Evolutionary conservation across 2,113 vertebrate species (phyloP), one percentile per base, ranked within the genome.

Genomic region (Cyprinus carpio): DNA sequence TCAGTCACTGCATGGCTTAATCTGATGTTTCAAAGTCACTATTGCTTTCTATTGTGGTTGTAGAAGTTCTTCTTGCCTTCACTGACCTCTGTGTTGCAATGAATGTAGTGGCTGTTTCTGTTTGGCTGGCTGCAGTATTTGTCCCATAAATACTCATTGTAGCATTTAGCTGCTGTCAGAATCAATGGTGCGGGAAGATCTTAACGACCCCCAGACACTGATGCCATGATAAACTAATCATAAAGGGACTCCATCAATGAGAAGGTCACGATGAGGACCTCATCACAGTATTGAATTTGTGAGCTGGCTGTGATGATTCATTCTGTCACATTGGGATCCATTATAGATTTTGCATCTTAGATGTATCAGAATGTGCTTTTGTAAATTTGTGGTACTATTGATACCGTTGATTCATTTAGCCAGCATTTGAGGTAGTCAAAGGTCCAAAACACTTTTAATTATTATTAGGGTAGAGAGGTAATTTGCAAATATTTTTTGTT

Each of bases 151-250:
- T 49, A 27, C 78, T 64, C 78, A 65, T 7, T 76, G 72, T 64
- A 76, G 83, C 37, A 15, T 75, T 84, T 51, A 76, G 25, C 56
- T 64, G n/a, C 34, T 81, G 60, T 65, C 82, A 75, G 56, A 72
- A 56, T 75, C 83, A 84, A 34, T 76, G 72, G 58, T 49, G 72
- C 40, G 43, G 10, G 9, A 46, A 25, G 40, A 56, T 37, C n/a
- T 64, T 64, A 51, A 76, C 43, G 40, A 46, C 71, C 27, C 15
- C 71, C 74, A 29, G 34, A 84, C 46, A 58, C 23, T 62, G 72
- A 84, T 76, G 31, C 25, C 40, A 1, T 51, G 56, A 76, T 75
- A 76, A 84, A 58, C 34, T 60, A 25, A 40, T 46, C 56, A 49
- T 29, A 46, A 13, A 46, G 13, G 12, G 16, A 58, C 56, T 81